Evolutionary conservation across 2,113 vertebrate species (phyloP).

Genomic region (Otolemur garnettii): DNA sequence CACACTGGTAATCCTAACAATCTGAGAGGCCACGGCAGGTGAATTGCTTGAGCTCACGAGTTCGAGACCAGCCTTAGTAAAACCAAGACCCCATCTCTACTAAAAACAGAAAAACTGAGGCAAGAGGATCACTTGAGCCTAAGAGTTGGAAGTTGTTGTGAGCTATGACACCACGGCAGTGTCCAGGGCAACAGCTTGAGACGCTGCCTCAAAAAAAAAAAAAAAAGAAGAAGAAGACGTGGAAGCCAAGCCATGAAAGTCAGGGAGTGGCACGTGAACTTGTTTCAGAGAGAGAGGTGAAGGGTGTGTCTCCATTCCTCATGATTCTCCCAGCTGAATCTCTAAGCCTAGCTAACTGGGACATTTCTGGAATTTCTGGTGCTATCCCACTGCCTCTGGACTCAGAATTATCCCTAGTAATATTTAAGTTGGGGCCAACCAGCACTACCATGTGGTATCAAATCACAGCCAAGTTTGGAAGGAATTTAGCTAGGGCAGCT

Average conservation of each 20-base stretch:
- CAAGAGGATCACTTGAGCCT: too few relatives aligned
- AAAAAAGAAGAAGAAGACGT: too few relatives aligned
- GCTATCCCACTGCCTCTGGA: background rate
- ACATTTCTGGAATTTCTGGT: background rate
- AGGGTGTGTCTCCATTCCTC: background rate
- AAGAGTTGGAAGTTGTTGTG: too few relatives aligned
- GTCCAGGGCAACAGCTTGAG: too few relatives aligned
- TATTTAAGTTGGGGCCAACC: background rate
- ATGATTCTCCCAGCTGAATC: background rate
- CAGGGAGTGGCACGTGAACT: background rate
- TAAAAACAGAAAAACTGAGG: too few relatives aligned
- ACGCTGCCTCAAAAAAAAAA: too few relatives aligned
- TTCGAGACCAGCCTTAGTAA: too few relatives aligned
- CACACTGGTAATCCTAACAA: too few relatives aligned
- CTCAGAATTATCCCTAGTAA: background rate
- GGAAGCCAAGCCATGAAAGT: background rate
- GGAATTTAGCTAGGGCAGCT: background rate
- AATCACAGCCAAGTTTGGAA: constrained; percentile 53
- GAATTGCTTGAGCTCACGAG: too few relatives aligned
- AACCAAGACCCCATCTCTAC: too few relatives aligned
- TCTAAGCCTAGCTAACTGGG: background rate
- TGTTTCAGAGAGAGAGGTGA: background rate
- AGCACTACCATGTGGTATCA: constrained; percentile 77
- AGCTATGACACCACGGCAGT: too few relatives aligned
- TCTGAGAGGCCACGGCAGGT: too few relatives aligned